Evolutionary conservation across 1,140 invertebrate genomes (phyloP).

Genomic region (Acromyrmex charruanus): DNA sequence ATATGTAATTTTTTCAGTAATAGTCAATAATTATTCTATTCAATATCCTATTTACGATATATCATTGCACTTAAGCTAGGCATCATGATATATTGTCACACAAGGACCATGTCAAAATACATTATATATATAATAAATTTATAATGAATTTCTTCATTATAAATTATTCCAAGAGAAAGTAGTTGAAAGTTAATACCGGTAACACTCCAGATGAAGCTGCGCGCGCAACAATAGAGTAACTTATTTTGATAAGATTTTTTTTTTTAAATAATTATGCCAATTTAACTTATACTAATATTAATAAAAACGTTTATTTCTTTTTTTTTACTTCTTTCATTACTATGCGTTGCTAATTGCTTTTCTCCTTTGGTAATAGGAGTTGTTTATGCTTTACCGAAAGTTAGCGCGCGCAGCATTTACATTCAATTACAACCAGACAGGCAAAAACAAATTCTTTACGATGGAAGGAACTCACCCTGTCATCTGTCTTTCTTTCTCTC

Average conservation of each 20-base stretch:
- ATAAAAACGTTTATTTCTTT: neutral
- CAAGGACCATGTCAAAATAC: neutral
- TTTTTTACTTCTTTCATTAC: neutral
- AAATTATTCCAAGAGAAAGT: neutral
- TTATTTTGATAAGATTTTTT: neutral
- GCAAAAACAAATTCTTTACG: slow-evolving; percentile 1
- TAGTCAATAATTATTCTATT: neutral
- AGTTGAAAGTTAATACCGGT: slow-evolving; percentile 14
- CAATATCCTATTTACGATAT: neutral
- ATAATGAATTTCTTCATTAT: neutral
- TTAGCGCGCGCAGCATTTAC: neutral
- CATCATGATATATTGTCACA: slow-evolving; percentile 7
- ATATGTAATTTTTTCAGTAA: neutral
- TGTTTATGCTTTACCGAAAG: neutral
- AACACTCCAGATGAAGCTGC: neutral
- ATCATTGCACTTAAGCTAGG: neutral
- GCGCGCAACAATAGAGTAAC: neutral
- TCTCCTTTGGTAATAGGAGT: neutral
- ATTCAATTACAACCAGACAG: neutral
- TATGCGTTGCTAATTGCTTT: neutral
- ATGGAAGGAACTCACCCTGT: slow-evolving; percentile 20
- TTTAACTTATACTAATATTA: slow-evolving; percentile 18
- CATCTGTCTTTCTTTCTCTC: neutral
- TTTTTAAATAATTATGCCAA: neutral
- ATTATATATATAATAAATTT: neutral